Evolutionary conservation across 2,113 vertebrate species (phyloP).

Genomic region (Chlorocebus sabaeus): DNA sequence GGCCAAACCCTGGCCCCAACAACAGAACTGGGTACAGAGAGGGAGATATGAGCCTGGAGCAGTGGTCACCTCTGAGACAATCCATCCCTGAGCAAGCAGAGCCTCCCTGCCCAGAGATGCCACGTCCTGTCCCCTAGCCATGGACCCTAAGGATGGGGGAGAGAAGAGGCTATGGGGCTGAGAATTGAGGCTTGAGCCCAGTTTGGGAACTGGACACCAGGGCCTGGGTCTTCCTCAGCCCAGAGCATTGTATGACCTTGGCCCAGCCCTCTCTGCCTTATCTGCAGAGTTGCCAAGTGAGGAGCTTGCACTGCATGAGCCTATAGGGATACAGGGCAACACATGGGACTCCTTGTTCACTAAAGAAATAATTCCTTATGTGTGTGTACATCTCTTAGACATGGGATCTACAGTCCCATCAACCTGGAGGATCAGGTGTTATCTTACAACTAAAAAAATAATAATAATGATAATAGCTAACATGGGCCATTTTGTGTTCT

Average conservation of each 20-base stretch:
- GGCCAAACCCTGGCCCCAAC: neutral
- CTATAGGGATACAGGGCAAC: neutral
- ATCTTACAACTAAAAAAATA: neutral
- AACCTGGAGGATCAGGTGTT: neutral
- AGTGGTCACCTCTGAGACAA: neutral
- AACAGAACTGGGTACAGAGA: neutral
- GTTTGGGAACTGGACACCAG: neutral
- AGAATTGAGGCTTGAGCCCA: neutral
- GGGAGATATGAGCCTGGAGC: neutral
- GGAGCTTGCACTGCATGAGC: neutral
- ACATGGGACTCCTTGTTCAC: neutral
- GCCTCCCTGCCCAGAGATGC: neutral
- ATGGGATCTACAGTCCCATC: neutral
- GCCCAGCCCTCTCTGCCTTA: neutral
- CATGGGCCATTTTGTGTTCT: neutral
- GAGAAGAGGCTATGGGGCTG: neutral
- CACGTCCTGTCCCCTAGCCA: neutral
- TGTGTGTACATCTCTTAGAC: neutral
- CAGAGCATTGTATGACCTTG: neutral
- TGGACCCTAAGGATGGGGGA: neutral
- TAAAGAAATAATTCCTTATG: neutral
- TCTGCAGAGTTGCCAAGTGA: neutral
- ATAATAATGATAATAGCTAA: neutral
- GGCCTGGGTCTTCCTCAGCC: neutral
- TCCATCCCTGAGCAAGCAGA: neutral